Evolutionary conservation across 2,888 invertebrate species (phyloP).

Genomic region (Sabatieria punctata): DNA sequence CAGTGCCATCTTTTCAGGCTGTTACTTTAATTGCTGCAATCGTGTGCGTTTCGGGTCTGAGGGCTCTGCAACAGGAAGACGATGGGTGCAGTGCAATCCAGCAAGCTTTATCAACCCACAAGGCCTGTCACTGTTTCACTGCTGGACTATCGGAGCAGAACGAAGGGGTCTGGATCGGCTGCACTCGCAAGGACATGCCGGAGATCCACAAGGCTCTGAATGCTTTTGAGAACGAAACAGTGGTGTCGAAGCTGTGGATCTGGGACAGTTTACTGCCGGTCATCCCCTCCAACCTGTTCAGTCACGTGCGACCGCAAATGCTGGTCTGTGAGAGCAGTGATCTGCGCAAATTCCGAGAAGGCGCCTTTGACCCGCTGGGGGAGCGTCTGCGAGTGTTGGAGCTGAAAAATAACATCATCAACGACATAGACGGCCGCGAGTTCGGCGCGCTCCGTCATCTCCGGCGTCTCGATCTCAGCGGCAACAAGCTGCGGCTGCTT

Average conservation of each 20-base stretch:
- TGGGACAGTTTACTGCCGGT: conserved; percentile 10
- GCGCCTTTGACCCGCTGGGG: conserved; percentile 15
- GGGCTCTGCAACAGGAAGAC: no score
- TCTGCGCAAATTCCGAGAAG: conserved; percentile 9
- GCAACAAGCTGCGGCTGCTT: background rate
- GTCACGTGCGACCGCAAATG: conserved; percentile 6
- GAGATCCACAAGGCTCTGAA: conserved; percentile 4
- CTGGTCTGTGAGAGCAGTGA: conserved; percentile 8
- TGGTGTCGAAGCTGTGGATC: conserved; percentile 10
- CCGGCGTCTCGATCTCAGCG: conserved; percentile 18
- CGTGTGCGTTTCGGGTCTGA: no score
- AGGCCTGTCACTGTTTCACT: background rate
- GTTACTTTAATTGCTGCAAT: no score
- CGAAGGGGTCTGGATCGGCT: conserved; percentile 11
- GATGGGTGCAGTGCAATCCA: no score
- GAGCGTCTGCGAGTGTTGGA: conserved; percentile 13
- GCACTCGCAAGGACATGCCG: conserved; percentile 7
- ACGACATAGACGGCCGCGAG: conserved; percentile 14
- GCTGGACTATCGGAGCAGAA: conserved; percentile 1
- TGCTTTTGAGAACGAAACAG: conserved; percentile 2
- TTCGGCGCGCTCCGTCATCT: conserved; percentile 16
- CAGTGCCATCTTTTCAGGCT: no score
- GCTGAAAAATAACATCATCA: conserved; percentile 21
- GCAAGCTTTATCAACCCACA: background rate
- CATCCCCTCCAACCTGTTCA: conserved; percentile 3